Evolutionary conservation across 2,888 invertebrate genomes (phyloP).

Genomic region (Drosophila atripex): DNA sequence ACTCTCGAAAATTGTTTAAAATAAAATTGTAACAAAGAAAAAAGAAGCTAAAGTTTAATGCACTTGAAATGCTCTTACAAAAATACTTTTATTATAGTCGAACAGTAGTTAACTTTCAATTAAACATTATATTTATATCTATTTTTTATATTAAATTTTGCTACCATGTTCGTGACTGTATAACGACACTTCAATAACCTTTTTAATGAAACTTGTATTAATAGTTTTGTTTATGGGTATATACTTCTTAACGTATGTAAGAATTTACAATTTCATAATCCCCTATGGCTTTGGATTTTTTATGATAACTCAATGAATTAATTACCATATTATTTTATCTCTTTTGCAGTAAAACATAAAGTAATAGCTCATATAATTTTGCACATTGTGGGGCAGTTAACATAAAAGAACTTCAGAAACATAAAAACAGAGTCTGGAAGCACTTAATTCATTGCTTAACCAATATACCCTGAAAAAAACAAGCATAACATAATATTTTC

Average conservation of each 20-base stretch:
- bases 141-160: too few relatives aligned
- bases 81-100: background rate
- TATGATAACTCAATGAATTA: background rate
- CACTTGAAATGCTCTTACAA: conserved; percentile 31
- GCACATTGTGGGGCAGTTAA: background rate
- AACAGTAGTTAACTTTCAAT: too few relatives aligned
- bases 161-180: background rate
- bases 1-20: conserved; percentile 68
- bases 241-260: background rate
- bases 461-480: background rate
- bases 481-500: conserved; percentile 6
- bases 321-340: background rate
- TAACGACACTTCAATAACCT: background rate
- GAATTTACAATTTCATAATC: background rate
- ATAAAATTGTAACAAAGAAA: conserved; percentile 47
- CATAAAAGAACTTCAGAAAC: background rate
- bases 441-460: background rate
- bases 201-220: too few relatives aligned
- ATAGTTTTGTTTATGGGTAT: too few relatives aligned
- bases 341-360: background rate
- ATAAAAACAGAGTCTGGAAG: background rate
- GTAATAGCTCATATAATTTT: background rate
- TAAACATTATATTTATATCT: too few relatives aligned
- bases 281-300: background rate
- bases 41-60: background rate